phyloP scores from a whole-genome alignment of 30 jellyfish, hydroid and myxozoan genomes.

The Mastigias papua region DNA sequence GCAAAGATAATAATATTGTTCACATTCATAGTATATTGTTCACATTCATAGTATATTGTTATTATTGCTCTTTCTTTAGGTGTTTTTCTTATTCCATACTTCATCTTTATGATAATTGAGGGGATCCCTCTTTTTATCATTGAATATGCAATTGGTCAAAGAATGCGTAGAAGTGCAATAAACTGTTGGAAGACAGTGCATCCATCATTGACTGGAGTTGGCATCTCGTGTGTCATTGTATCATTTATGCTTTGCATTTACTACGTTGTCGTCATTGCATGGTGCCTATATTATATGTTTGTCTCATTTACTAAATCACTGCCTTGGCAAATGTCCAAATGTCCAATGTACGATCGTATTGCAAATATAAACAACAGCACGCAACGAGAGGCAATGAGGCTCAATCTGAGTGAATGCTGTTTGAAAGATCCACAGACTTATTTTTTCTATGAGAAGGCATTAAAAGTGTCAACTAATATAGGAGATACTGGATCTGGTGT shows the following conservation, averaged over 20 bases:
- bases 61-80: constrained; percentile 50
- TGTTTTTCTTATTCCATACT: constrained; percentile 88
- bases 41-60: not conserved
- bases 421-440: constrained; percentile 81
- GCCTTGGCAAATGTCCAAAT: constrained; percentile 79
- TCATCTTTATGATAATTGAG: constrained; percentile 94
- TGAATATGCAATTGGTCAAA: constrained; percentile 94
- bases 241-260: constrained; percentile 87
- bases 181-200: constrained; percentile 87
- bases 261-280: constrained; percentile 86
- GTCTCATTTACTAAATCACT: constrained; percentile 75
- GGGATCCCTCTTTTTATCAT: constrained; percentile 93
- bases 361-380: not conserved
- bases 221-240: constrained; percentile 85
- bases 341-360: constrained; percentile 56
- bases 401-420: constrained; percentile 76
- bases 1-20: too few species aligned
- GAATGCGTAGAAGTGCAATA: constrained; percentile 86
- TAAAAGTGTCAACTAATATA: constrained; percentile 78
- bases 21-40: not conserved
- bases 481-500: constrained; percentile 82
- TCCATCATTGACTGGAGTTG: constrained; percentile 91
- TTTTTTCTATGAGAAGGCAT: constrained; percentile 82
- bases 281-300: constrained; percentile 88
- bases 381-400: not conserved